Conservation (phyloP, 2,888 invertebrate genomes). For the Ornithoptera priamus region DNA sequence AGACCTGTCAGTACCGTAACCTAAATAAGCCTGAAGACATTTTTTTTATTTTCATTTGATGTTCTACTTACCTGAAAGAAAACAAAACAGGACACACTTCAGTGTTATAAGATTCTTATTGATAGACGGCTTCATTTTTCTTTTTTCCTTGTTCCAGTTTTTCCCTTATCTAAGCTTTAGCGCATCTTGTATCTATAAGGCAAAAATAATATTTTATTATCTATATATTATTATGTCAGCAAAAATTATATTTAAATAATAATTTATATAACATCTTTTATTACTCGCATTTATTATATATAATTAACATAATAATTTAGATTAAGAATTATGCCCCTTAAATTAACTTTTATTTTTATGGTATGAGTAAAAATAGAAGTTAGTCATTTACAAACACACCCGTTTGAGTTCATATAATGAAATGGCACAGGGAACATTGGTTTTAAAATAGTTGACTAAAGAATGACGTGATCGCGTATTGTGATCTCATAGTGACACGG, state of each 20-base stretch:
- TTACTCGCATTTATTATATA: too few relatives aligned
- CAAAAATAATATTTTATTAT: conserved; percentile 38
- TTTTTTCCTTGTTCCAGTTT: conserved; percentile 31
- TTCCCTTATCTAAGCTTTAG: conserved; percentile 34
- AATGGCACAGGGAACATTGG: conserved; percentile 32
- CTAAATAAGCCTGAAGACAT: too few relatives aligned
- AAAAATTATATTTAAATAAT: background rate
- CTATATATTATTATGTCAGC: conserved; percentile 6
- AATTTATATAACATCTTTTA: too few relatives aligned
- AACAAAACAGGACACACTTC: conserved; percentile 89
- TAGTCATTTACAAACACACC: conserved; percentile 60
- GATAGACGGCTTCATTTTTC: conserved; percentile 69
- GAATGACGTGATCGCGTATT: conserved; percentile 40
- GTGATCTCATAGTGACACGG: conserved; percentile 35
- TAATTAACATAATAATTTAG: too few relatives aligned
- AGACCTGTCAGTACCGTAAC: too few relatives aligned
- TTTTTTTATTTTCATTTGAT: background rate
- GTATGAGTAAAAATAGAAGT: conserved; percentile 50
- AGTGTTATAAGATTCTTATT: conserved; percentile 87
- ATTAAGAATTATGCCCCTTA: too few relatives aligned
- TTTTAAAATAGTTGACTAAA: conserved; percentile 44
- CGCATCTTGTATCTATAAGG: conserved; percentile 52
- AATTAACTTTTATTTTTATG: too few relatives aligned
- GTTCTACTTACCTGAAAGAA: conserved; percentile 85
- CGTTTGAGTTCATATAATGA: conserved; percentile 42